These are phyloP conservation scores for Bovichtus diacanthus DNA, from an alignment of 2,797 vertebrate species.

Conservation along the genomic window DNA sequence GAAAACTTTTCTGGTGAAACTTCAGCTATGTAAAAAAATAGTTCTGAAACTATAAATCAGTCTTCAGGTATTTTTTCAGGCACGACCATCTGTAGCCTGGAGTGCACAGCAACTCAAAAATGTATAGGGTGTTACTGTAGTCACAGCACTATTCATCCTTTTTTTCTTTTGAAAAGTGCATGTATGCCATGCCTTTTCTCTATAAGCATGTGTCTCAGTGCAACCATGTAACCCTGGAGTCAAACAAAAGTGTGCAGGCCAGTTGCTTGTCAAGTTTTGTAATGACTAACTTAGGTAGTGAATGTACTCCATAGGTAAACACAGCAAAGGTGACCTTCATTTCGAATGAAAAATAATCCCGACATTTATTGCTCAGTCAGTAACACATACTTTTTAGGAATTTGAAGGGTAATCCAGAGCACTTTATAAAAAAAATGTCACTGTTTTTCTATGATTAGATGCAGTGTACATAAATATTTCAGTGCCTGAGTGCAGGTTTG, in stretches of 20 bases:
- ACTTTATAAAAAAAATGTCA: not conserved
- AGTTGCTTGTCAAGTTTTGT: slow-evolving; percentile 22
- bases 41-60: slow-evolving; percentile 25
- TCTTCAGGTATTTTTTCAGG: not conserved
- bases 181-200: not conserved
- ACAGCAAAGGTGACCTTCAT: slow-evolving; percentile 23
- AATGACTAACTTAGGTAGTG: slow-evolving; percentile 42
- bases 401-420: not conserved
- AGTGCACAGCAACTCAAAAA: not conserved
- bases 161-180: not conserved
- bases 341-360: not conserved
- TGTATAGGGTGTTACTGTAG: not conserved
- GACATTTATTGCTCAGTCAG: not conserved
- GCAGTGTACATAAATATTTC: slow-evolving; percentile 71
- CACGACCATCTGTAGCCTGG: not conserved
- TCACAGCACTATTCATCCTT: not conserved
- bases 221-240: slow-evolving; percentile 20
- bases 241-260: slow-evolving; percentile 47
- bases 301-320: slow-evolving; percentile 46
- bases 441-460: slow-evolving; percentile 20
- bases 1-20: not conserved
- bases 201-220: slow-evolving; percentile 1
- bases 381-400: not conserved
- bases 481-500: slow-evolving; percentile 40
- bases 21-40: not conserved